These are phyloP conservation scores for Norana najaformis DNA, from an alignment of 2,888 invertebrate genomes.

Conservation along the genomic window DNA sequence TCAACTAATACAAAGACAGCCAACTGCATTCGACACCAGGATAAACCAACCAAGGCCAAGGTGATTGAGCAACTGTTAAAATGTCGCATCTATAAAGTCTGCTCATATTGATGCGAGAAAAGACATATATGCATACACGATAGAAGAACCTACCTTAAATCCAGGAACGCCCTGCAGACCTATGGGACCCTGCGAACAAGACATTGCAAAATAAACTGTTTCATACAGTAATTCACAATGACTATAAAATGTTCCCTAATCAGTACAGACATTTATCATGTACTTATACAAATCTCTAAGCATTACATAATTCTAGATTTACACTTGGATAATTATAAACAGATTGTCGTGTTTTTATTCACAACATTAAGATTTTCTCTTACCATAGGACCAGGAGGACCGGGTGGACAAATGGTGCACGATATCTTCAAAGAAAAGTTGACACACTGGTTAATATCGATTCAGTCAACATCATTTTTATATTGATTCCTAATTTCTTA, in stretches of 20 bases:
- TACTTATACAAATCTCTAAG: background rate
- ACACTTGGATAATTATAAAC: no score
- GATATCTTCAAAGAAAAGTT: background rate
- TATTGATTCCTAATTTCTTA: background rate
- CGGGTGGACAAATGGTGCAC: background rate
- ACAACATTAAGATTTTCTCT: background rate
- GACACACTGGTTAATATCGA: background rate
- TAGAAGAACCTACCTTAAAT: background rate
- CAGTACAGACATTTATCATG: background rate
- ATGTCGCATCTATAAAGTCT: no score
- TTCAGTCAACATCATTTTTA: background rate
- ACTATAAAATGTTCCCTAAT: background rate
- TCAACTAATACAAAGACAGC: no score
- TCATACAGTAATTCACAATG: background rate
- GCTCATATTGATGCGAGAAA: background rate
- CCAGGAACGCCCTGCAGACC: background rate
- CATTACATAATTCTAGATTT: background rate
- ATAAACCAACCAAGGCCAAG: background rate
- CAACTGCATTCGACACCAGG: background rate
- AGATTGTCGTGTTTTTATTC: background rate
- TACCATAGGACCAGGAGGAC: slow-evolving; percentile 20
- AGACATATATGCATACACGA: background rate
- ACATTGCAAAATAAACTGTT: background rate
- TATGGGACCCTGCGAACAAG: background rate
- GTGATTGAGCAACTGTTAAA: background rate